Evolutionary conservation across 2,888 invertebrate species (phyloP).

Genomic region (Seira ritae): DNA sequence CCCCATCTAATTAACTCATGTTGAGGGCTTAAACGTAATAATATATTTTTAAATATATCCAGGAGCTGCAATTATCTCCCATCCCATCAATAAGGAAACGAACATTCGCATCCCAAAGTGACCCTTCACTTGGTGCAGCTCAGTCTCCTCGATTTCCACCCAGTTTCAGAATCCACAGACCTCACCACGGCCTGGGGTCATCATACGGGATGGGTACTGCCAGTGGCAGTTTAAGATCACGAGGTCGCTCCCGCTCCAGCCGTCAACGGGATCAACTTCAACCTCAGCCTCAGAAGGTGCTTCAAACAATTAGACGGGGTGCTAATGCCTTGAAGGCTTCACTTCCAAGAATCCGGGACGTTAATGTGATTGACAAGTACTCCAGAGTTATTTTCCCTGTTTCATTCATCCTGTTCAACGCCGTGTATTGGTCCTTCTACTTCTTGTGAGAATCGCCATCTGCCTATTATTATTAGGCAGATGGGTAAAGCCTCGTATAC

Average conservation of each 20-base stretch:
- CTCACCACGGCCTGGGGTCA: constrained; percentile 71
- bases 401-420: constrained; percentile 95
- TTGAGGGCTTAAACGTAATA: too few species aligned
- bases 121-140: constrained; percentile 70
- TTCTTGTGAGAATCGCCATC: constrained; percentile 76
- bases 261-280: constrained; percentile 62
- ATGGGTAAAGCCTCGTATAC: constrained; percentile 56
- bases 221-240: constrained; percentile 57
- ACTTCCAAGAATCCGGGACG: constrained; percentile 97
- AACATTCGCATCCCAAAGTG: constrained; percentile 74
- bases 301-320: constrained; percentile 88
- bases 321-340: constrained; percentile 92
- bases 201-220: constrained; percentile 51
- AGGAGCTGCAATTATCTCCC: constrained; percentile 88
- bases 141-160: constrained; percentile 82
- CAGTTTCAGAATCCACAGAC: constrained; percentile 84
- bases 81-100: constrained; percentile 86
- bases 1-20: too few species aligned
- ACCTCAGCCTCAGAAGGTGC: constrained; percentile 76
- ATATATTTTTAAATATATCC: not conserved
- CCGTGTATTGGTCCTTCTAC: constrained; percentile 97
- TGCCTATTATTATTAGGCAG: constrained; percentile 71
- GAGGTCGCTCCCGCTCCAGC: constrained; percentile 58
- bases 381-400: constrained; percentile 96
- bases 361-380: constrained; percentile 98